Evolutionary conservation across 2,797 vertebrate genomes (phyloP).

Genomic region (Epinephelus coioides): DNA sequence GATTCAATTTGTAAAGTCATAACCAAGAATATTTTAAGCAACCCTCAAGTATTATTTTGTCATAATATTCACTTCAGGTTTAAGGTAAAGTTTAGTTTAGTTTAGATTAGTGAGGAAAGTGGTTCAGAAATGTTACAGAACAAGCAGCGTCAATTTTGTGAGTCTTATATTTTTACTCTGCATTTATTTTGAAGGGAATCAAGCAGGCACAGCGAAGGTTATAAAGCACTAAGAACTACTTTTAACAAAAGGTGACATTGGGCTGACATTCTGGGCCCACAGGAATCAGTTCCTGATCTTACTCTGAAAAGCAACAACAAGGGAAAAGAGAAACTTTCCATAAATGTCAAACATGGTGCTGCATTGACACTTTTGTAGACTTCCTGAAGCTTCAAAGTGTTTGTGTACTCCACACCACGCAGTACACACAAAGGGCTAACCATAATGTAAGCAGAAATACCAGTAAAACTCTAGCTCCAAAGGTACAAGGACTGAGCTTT

Average conservation of each 20-base stretch:
- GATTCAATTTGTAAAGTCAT: no score
- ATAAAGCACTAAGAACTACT: not conserved
- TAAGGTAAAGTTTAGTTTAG: no score
- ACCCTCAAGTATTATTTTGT: no score
- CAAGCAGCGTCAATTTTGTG: not conserved
- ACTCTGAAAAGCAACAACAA: slow-evolving; percentile 2
- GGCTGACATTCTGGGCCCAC: not conserved
- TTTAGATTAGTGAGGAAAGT: not conserved
- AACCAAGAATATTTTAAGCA: no score
- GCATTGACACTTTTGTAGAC: no score
- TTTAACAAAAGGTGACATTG: slow-evolving; percentile 12
- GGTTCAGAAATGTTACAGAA: not conserved
- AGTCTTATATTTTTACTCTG: no score
- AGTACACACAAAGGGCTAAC: no score
- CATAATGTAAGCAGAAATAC: not conserved
- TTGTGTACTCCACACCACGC: no score
- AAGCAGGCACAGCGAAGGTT: not conserved
- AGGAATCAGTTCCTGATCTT: not conserved
- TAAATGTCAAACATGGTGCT: not conserved
- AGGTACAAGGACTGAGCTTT: not conserved
- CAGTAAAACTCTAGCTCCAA: not conserved
- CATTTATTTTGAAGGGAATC: no score
- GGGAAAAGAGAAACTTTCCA: slow-evolving; percentile 1
- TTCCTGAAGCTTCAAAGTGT: no score
- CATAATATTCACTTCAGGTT: no score